These are phyloP conservation scores for Semicossyphus pulcher DNA, from an alignment of 2,113 vertebrate genomes.

Conservation along the genomic window DNA sequence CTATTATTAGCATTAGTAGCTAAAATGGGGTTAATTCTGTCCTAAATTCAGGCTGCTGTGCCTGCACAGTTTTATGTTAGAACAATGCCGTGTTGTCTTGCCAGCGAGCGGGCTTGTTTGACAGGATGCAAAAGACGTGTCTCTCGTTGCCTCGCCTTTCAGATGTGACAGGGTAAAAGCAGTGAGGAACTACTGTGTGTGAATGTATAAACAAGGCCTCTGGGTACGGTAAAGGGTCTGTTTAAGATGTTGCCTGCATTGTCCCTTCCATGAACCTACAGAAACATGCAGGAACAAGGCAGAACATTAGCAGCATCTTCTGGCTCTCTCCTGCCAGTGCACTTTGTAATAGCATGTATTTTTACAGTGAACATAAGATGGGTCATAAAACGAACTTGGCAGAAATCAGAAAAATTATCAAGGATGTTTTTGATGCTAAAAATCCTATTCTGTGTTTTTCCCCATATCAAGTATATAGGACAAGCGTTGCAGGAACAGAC, in stretches of 20 bases:
- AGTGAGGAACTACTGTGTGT: not conserved
- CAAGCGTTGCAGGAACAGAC: no score
- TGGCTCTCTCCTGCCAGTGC: conserved; percentile 53
- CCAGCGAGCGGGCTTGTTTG: not conserved
- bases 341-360: not conserved
- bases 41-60: not conserved
- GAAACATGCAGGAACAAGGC: not conserved
- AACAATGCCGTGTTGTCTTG: not conserved
- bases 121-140: not conserved
- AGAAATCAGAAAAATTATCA: no score
- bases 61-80: not conserved
- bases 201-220: conserved; percentile 8
- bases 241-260: conserved; percentile 22
- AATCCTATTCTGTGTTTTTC: no score
- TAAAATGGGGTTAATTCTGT: not conserved
- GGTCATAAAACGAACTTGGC: not conserved
- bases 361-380: not conserved
- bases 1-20: not conserved
- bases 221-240: conserved; percentile 7
- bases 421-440: no score
- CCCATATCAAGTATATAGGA: no score
- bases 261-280: conserved; percentile 50
- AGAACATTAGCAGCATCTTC: conserved; percentile 51
- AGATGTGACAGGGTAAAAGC: not conserved
- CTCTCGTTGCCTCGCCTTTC: not conserved